A percentile compares a stretch with the other conserved stretches of the same genome.
These are phyloP conservation scores for Platichthys stellatus DNA, from an alignment of 2,113 vertebrate genomes.

Conservation along the genomic window DNA sequence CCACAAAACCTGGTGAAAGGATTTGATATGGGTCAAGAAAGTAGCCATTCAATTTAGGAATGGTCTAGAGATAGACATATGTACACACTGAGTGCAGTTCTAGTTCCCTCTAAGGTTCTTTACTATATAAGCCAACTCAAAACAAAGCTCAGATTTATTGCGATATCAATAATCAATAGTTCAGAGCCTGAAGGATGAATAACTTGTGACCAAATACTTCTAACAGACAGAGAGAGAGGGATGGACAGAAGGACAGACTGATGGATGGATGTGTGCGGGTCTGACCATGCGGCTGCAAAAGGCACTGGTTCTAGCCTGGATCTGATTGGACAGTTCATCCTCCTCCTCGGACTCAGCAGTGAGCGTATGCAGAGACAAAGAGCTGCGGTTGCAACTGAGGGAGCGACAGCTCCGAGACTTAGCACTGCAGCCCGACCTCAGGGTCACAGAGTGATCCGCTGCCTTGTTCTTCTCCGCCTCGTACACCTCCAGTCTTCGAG, in stretches of 20 bases:
- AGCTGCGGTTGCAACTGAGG: constrained; percentile 76
- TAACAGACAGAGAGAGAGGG: not conserved
- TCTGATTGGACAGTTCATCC: constrained; percentile 54
- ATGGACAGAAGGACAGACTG: not conserved
- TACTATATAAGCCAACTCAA: too few species aligned
- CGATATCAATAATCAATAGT: too few species aligned
- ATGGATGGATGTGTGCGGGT: not conserved
- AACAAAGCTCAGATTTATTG: too few species aligned
- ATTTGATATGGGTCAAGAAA: too few species aligned
- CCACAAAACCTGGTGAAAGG: too few species aligned
- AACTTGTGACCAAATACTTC: not conserved
- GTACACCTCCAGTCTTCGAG: constrained; percentile 84
- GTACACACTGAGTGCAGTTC: too few species aligned
- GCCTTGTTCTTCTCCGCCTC: constrained; percentile 75
- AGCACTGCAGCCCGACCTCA: constrained; percentile 53
- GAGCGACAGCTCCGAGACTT: constrained; percentile 74
- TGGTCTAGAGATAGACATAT: too few species aligned
- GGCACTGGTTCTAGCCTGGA: constrained; percentile 72
- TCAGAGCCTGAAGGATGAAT: too few species aligned
- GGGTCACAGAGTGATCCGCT: constrained; percentile 54
- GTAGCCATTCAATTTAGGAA: too few species aligned
- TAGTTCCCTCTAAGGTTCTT: too few species aligned
- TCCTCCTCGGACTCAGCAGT: constrained; percentile 61
- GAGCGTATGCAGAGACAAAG: constrained; percentile 74
- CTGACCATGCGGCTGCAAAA: constrained; percentile 94